These are phyloP conservation scores for Meriones psammophilus DNA, from an alignment of 2,797 vertebrate species.

Conservation along the genomic window DNA sequence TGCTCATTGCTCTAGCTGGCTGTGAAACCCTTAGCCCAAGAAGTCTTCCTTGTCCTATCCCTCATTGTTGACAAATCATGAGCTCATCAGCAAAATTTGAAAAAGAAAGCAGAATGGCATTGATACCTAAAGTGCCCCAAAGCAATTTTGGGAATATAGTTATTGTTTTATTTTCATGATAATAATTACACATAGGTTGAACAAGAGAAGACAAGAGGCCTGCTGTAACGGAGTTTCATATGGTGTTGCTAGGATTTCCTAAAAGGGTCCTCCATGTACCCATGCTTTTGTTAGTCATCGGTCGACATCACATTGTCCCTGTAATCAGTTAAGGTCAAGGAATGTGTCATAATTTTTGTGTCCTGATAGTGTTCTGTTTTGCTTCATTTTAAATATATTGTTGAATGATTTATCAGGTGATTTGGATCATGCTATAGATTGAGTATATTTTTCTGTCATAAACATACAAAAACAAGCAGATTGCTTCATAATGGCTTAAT, in stretches of 20 bases:
- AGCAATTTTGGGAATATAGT: not conserved
- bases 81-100: not conserved
- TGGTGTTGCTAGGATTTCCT: not conserved
- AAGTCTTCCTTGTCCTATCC: not conserved
- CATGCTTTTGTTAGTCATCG: not conserved
- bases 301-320: not conserved
- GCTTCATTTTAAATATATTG: not conserved
- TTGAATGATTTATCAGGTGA: not conserved
- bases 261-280: not conserved
- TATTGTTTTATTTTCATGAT: conserved; percentile 19
- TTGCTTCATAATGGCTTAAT: conserved; percentile 30
- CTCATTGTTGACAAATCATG: not conserved
- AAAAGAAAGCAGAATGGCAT: not conserved
- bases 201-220: not conserved
- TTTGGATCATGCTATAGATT: not conserved
- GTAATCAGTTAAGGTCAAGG: conserved; percentile 3
- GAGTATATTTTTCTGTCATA: conserved; percentile 11
- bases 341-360: not conserved
- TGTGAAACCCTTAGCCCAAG: not conserved
- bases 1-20: not conserved
- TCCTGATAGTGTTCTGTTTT: not conserved
- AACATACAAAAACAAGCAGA: not conserved
- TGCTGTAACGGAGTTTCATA: not conserved
- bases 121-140: conserved; percentile 15
- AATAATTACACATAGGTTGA: not conserved